Percentiles rank a stretch among this genome's conserved stretches.
Conservation (phyloP, 2,888 invertebrate genomes). For the Andrena camellia region DNA sequence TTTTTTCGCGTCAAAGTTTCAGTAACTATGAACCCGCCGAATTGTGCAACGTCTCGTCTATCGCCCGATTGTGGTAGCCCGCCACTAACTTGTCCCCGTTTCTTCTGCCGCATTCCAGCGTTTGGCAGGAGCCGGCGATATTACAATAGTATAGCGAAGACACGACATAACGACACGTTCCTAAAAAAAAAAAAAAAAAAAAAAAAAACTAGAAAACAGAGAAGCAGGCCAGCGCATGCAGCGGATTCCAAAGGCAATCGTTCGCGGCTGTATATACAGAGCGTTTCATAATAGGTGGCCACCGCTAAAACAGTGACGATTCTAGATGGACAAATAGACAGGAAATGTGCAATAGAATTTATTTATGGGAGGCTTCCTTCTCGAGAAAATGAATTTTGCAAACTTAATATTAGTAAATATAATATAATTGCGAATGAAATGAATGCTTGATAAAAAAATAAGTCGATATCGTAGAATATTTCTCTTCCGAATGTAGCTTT, state of each 20-base stretch:
- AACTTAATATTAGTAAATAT: too few relatives aligned
- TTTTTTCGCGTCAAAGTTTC: too few relatives aligned
- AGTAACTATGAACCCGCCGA: neutral
- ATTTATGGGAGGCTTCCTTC: too few relatives aligned
- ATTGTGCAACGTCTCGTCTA: slow-evolving; percentile 41
- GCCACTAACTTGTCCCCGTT: slow-evolving; percentile 30
- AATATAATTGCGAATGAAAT: too few relatives aligned
- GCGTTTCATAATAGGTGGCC: too few relatives aligned
- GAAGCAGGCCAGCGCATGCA: neutral
- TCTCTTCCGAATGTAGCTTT: too few relatives aligned
- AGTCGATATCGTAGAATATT: too few relatives aligned
- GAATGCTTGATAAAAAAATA: too few relatives aligned
- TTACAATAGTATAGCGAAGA: slow-evolving; percentile 7
- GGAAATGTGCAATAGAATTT: too few relatives aligned
- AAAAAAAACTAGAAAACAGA: slow-evolving; percentile 43
- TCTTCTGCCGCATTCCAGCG: slow-evolving; percentile 23
- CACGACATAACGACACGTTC: slow-evolving; percentile 7
- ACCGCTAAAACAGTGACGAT: too few relatives aligned
- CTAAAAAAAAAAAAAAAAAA: slow-evolving; percentile 35
- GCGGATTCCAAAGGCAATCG: slow-evolving; percentile 16
- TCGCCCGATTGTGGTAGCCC: slow-evolving; percentile 22
- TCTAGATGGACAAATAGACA: too few relatives aligned
- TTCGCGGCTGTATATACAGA: neutral
- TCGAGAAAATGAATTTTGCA: too few relatives aligned
- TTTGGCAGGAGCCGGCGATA: slow-evolving; percentile 20